Conservation (phyloP, 2,797 vertebrate species). For the Semotilus atromaculatus region DNA sequence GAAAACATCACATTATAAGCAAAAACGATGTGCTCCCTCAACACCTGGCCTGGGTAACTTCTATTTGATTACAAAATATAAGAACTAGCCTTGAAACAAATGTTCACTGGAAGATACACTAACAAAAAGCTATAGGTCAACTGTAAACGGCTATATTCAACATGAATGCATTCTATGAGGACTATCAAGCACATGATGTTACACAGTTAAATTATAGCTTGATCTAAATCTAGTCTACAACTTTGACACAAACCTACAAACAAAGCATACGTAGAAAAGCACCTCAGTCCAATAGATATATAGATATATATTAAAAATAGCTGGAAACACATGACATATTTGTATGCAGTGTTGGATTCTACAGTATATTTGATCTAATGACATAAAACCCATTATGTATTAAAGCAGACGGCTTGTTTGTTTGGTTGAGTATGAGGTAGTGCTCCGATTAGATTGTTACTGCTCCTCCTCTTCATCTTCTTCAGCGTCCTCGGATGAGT, state of each 20-base stretch:
- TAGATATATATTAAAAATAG: neutral
- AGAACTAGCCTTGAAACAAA: slow-evolving; percentile 45
- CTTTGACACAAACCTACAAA: slow-evolving; percentile 50
- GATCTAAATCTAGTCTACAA: slow-evolving; percentile 53
- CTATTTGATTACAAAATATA: slow-evolving; percentile 39
- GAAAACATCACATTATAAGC: slow-evolving; percentile 12
- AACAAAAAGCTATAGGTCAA: slow-evolving; percentile 43
- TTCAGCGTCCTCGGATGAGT: slow-evolving; percentile 58
- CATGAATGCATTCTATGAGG: slow-evolving; percentile 50
- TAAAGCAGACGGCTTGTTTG: slow-evolving; percentile 41
- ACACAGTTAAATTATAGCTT: slow-evolving; percentile 47
- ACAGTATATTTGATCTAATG: slow-evolving; percentile 19
- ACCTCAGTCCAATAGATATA: slow-evolving; percentile 40
- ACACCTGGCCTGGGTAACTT: slow-evolving; percentile 34
- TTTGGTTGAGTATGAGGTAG: slow-evolving; percentile 59
- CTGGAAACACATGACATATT: neutral
- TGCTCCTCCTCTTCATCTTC: slow-evolving; percentile 60
- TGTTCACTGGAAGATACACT: slow-evolving; percentile 43
- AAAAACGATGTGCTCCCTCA: slow-evolving; percentile 14
- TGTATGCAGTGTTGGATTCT: neutral
- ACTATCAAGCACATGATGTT: slow-evolving; percentile 53
- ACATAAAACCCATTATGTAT: slow-evolving; percentile 36
- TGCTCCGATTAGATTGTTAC: slow-evolving; percentile 47
- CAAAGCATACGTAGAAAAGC: slow-evolving; percentile 56
- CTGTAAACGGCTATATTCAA: slow-evolving; percentile 48